These are phyloP conservation scores for Aleiodes sp. DNA, from an alignment of 1,140 invertebrate genomes.

Conservation along the genomic window DNA sequence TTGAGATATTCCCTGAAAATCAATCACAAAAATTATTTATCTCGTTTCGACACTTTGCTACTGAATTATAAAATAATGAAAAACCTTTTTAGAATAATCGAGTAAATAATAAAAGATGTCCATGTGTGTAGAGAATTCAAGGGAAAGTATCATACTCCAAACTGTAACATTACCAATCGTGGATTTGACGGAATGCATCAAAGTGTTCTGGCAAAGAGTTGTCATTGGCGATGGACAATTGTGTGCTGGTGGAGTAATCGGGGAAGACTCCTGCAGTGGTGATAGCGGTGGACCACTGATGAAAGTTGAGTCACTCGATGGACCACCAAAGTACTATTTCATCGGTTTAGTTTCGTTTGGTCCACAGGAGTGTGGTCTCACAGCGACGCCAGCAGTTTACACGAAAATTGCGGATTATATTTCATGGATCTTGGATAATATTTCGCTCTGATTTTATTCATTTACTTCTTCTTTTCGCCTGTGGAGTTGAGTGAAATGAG, in stretches of 20 bases:
- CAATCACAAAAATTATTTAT: not conserved
- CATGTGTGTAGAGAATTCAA: constrained; percentile 46
- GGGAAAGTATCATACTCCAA: constrained; percentile 53
- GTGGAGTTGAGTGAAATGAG: not conserved
- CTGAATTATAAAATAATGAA: too few relatives aligned
- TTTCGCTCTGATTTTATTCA: constrained; percentile 33
- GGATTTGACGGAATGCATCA: constrained; percentile 55
- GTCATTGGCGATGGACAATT: constrained; percentile 63
- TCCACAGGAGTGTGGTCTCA: constrained; percentile 67
- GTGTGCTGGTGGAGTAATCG: constrained; percentile 69
- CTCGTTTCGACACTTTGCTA: too few relatives aligned
- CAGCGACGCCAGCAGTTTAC: constrained; percentile 67
- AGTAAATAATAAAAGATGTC: too few relatives aligned
- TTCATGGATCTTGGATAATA: constrained; percentile 67
- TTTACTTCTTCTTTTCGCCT: not conserved
- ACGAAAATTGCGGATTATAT: constrained; percentile 66
- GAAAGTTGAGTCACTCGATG: constrained; percentile 60
- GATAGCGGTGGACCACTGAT: constrained; percentile 77
- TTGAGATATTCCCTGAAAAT: too few relatives aligned
- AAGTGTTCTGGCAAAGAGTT: constrained; percentile 57
- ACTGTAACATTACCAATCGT: constrained; percentile 63
- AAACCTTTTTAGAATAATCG: too few relatives aligned
- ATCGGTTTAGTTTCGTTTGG: constrained; percentile 78
- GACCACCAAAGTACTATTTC: constrained; percentile 64
- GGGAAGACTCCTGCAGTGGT: constrained; percentile 72